Conservation (phyloP, 2,797 vertebrate species). For the Paramormyrops hopkinsi region DNA sequence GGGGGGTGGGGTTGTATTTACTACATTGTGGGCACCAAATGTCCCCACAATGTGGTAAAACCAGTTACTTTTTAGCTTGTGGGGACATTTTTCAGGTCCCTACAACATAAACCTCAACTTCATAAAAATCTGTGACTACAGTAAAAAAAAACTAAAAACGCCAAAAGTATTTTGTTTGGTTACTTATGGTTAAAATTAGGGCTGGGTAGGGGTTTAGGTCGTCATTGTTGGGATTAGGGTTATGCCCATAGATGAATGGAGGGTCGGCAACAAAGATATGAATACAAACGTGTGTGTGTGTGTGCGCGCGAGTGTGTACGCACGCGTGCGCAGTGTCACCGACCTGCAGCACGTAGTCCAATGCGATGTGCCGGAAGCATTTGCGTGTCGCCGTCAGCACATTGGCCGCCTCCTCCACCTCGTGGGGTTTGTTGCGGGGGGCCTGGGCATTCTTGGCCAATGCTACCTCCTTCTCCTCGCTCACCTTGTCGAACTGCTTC, state of each 20-base stretch:
- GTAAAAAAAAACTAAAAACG: not conserved
- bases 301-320: too few species aligned
- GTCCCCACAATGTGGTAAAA: not conserved
- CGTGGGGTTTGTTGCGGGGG: slow-evolving; percentile 88
- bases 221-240: not conserved
- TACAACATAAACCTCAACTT: not conserved
- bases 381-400: slow-evolving; percentile 92
- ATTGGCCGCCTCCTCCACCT: slow-evolving; percentile 90
- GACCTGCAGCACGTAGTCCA: slow-evolving; percentile 96
- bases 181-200: not conserved
- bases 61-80: not conserved
- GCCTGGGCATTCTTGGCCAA: slow-evolving; percentile 90
- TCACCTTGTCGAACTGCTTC: slow-evolving; percentile 97
- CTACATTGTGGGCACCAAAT: not conserved
- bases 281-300: too few species aligned
- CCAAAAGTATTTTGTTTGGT: not conserved
- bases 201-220: not conserved
- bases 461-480: slow-evolving; percentile 93
- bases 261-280: not conserved
- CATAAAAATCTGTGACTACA: not conserved
- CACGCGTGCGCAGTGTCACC: not conserved
- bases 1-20: not conserved
- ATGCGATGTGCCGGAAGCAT: slow-evolving; percentile 93
- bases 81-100: not conserved
- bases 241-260: not conserved